Percentiles rank a stretch among this genome's conserved stretches.
phyloP scores from a whole-genome alignment of 2,888 invertebrate species.

The Choristoneura rosaceana region DNA sequence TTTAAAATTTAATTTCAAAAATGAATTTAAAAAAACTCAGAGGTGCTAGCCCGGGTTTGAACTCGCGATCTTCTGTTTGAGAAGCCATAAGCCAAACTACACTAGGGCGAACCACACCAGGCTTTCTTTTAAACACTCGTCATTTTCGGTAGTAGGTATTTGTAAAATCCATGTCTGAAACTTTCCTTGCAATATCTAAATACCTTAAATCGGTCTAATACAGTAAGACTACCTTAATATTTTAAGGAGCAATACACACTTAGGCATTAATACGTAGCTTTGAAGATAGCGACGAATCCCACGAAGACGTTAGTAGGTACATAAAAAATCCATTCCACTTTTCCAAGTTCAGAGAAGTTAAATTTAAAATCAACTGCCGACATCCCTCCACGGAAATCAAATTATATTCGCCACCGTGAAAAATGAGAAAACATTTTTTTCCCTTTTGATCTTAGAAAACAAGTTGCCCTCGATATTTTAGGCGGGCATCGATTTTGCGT shows the following conservation, averaged over 20 bases:
- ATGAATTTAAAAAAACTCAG: no score
- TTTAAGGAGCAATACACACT: constrained; percentile 23
- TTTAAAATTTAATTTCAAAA: no score
- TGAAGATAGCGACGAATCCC: constrained; percentile 41
- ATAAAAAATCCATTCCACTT: constrained; percentile 74
- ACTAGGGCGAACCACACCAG: no score
- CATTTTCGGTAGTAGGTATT: background rate
- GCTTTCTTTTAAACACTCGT: no score
- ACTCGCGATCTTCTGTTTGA: no score
- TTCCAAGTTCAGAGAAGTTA: constrained; percentile 70
- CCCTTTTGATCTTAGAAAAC: constrained; percentile 72
- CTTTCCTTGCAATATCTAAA: constrained; percentile 18
- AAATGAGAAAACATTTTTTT: constrained; percentile 71
- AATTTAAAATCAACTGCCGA: constrained; percentile 77
- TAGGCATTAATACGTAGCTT: constrained; percentile 31
- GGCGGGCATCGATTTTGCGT: constrained; percentile 67
- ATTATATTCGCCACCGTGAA: constrained; percentile 77
- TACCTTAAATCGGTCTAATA: constrained; percentile 27
- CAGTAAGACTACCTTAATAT: constrained; percentile 26
- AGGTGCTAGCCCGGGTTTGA: no score
- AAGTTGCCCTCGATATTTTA: constrained; percentile 67
- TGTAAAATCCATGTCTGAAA: constrained; percentile 8
- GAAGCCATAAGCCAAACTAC: no score
- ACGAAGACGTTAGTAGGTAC: constrained; percentile 64
- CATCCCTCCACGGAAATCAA: constrained; percentile 74